Evolutionary conservation across 2,113 vertebrate genomes (phyloP), one percentile per base, ranked within the genome.

Genomic region (Oxygymnocypris stewartii): DNA sequence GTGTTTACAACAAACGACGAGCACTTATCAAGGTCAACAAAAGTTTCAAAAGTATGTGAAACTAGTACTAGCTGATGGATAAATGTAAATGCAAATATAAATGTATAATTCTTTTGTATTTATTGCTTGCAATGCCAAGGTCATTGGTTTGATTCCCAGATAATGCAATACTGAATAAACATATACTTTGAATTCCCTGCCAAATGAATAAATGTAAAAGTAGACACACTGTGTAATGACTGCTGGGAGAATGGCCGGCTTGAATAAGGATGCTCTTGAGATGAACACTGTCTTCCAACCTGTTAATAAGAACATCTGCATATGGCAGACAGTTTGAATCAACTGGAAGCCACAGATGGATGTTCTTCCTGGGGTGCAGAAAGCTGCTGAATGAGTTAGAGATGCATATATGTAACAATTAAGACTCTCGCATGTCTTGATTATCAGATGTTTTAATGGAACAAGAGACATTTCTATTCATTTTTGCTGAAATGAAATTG

Each of bases 261-360:
- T 79, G 77, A 5, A 59, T 31, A 79, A 9, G 1, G 51, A 79
- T 79, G 51, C 54, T 57, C 31, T 59, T 79, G 51, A 37, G 51
- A 57, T 59, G 77, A 79, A 51, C 77, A 78, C 76, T 35, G 76
- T 57, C 49, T 78, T 31, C n/a, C 25, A 79, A 79, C 31, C 51
- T 31, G 51, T 57, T 59, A 79, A 79, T 79, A 8, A 79, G 31
- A 79, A 79, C 10, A 79, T 59, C 51, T 79, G 51, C 77, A 57
- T 79, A 11, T 31, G 77, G 51, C 4, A 10, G 77, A 37, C 25
- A 8, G 7, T 77, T 31, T 1, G 1, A 28, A 47, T 51, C 75
- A 78, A 78, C 47, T 31, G 75, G 75, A 78, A 78, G 47, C 25
- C 25, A 25, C 47, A 31, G 47, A 54, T 51, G 47, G 75, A 54